A percentile compares a stretch with the other conserved stretches of the same genome.
Evolutionary conservation across 2,797 vertebrate genomes (phyloP).

Genomic region (Kryptolebias ocellatus): DNA sequence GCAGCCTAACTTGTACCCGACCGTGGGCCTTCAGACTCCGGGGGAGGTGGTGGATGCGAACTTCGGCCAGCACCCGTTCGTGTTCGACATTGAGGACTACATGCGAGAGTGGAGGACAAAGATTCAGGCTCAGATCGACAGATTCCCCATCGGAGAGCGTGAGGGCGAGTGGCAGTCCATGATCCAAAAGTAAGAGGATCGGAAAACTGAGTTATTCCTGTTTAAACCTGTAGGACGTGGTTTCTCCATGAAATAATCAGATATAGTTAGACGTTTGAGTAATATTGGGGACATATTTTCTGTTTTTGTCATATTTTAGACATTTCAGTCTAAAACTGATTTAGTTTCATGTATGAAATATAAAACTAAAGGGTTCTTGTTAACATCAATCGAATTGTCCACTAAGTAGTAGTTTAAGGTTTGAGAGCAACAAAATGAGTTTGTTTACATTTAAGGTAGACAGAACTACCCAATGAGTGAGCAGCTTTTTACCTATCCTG

Average conservation of each 20-base stretch:
- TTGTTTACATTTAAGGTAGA: too few species aligned
- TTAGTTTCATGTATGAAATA: too few species aligned
- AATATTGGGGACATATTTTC: background rate
- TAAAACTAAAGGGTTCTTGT: too few species aligned
- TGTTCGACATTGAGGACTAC: conserved; percentile 98
- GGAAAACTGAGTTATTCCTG: background rate
- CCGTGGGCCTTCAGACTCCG: conserved; percentile 97
- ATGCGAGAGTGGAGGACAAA: conserved; percentile 98
- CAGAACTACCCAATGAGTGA: background rate
- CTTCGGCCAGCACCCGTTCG: conserved; percentile 96
- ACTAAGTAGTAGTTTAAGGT: too few species aligned
- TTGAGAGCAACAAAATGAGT: too few species aligned
- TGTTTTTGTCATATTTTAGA: background rate
- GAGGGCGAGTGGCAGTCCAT: conserved; percentile 98
- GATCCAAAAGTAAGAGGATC: conserved; percentile 93
- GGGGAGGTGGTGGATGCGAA: conserved; percentile 97
- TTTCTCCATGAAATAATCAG: too few species aligned
- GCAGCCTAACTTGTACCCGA: conserved; percentile 96
- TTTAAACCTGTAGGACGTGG: background rate
- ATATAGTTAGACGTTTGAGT: background rate
- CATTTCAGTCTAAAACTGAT: background rate
- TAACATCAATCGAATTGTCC: too few species aligned
- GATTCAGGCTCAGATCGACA: conserved; percentile 93
- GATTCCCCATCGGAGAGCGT: conserved; percentile 92
- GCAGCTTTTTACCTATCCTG: background rate